Evolutionary conservation across 2,113 vertebrate species (phyloP).

Genomic region (Strix uralensis): DNA sequence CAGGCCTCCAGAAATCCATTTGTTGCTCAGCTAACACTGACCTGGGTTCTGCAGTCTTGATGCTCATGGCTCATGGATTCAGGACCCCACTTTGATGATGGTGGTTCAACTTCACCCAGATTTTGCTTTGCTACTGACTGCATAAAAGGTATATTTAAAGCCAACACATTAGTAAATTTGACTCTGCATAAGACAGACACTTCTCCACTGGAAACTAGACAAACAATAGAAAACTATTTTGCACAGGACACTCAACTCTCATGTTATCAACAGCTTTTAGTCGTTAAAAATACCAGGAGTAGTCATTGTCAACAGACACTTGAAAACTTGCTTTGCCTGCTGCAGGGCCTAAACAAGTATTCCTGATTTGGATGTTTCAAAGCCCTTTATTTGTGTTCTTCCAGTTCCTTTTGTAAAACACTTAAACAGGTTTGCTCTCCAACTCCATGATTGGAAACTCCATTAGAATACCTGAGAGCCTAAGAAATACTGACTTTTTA

Average conservation of each 20-base stretch:
- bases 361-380: background rate
- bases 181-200: background rate
- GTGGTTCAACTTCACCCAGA: background rate
- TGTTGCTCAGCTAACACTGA: background rate
- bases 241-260: background rate
- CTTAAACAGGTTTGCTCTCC: background rate
- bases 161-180: background rate
- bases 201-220: background rate
- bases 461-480: background rate
- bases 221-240: background rate
- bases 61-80: background rate
- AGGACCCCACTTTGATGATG: background rate
- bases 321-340: background rate
- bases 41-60: background rate
- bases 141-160: background rate
- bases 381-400: background rate
- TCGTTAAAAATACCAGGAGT: background rate
- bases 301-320: background rate
- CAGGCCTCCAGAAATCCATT: background rate
- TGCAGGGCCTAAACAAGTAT: background rate
- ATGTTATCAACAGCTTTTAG: background rate
- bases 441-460: background rate
- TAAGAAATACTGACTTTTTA: background rate
- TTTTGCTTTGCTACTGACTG: background rate
- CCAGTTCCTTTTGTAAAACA: background rate